Base-by-base conservation (phyloP, 2,888 invertebrate species). In the Leptopilina myrica region DNA sequence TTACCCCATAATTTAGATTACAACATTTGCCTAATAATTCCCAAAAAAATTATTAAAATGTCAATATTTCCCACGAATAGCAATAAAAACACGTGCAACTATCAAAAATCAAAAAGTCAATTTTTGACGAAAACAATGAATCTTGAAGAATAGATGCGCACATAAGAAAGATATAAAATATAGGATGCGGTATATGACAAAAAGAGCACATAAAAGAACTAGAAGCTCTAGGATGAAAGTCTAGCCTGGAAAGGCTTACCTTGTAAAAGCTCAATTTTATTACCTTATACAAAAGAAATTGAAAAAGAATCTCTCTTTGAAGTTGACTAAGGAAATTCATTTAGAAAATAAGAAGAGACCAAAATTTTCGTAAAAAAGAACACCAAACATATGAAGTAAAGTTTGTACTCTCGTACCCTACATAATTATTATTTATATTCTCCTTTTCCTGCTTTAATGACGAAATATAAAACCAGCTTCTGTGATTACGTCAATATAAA, bases 231-330 rank as follows among this genome's bases (percentile, higher is more conserved):
- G 12, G 59, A 62, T 62, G 15, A 62, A 62, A 62, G 62, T 20
- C 20, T 62, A 15, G 3, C 9, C 20, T 62, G 62, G 62, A 62
- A 62, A 15, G 62, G 20, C 56, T 56, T 73, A 53, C 26, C 73
- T 56, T 73, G 73, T 56, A 53, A 73, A 73, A 73, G 73, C 73
- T 56, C 56, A 33, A 56, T 73, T 73, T 73, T 73, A 73, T 73
- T 73, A 73, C 56, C 33, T 33, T 73, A 33, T 56, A 56, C 46
- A 67, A 15, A n/a, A 56, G 56, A 73, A 56, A 56, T n/a, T 73
- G 73, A 62, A 62, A 62, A 62, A 62, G 62, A 15, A 49, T 49
- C 11, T 49, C 20, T 62, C 62, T 62, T 59, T 59, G 59, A 59
- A 59, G 12, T n/a, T 8, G n/a, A n/a, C 5, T n/a, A 59, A 15